phyloP scores from a whole-genome alignment of 2,113 vertebrate genomes.

The Bothrops jararaca region DNA sequence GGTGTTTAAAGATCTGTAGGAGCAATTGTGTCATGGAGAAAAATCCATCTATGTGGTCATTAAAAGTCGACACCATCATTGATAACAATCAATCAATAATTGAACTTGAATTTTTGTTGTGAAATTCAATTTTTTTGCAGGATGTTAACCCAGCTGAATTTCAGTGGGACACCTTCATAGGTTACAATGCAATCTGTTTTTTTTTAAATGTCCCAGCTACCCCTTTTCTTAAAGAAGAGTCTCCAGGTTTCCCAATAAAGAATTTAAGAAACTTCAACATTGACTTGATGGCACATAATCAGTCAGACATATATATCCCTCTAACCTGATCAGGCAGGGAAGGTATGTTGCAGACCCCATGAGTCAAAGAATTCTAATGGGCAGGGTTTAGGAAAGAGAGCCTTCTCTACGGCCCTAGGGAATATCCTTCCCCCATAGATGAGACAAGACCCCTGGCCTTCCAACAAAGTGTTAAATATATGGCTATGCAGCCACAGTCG shows the following conservation, averaged over 20 bases:
- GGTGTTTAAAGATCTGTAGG: neutral
- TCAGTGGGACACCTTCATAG: neutral
- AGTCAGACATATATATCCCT: neutral
- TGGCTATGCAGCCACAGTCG: too few species aligned
- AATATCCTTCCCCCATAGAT: too few species aligned
- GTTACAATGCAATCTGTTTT: neutral
- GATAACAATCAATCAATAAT: neutral
- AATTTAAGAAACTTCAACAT: neutral
- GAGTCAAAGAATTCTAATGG: too few species aligned
- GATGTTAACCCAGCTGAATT: neutral
- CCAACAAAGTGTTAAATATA: too few species aligned
- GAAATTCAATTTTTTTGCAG: neutral
- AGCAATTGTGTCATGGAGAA: neutral
- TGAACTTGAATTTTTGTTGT: neutral
- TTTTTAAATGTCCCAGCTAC: neutral
- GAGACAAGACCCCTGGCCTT: too few species aligned
- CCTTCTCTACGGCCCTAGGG: too few species aligned
- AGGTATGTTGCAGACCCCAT: too few species aligned
- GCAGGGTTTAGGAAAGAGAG: too few species aligned
- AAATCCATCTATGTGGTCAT: neutral
- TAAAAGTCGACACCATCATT: neutral
- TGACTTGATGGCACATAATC: neutral
- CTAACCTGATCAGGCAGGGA: neutral
- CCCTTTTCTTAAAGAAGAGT: neutral
- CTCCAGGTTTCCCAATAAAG: neutral